Base-by-base conservation (phyloP, 2,797 vertebrate genomes). In the Fistularia tabacaria region DNA sequence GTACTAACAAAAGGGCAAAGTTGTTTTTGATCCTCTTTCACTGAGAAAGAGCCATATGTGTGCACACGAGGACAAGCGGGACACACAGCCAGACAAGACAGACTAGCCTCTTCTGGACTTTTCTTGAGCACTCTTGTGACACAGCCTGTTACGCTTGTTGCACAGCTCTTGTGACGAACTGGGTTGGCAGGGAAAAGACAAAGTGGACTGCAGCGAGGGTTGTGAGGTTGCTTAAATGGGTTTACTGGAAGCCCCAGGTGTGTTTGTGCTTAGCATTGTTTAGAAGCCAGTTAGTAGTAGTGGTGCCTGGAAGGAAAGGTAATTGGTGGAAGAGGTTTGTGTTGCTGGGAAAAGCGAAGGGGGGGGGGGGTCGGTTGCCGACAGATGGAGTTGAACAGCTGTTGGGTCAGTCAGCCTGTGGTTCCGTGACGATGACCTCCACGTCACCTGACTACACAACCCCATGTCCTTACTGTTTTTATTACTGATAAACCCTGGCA, bases 131-230 rank as follows among this genome's bases (percentile, higher is more conserved):
- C 67, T 76, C 57, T 59, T 64, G n/a, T 62, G 64, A 61, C 10
- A 15, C 15, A 41, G 38, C 38, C 39, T 6, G 9, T 40, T 10
- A 40, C 9, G 50, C 39, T 13, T 38, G 40, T 50, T 66, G 59
- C 66, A 11, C 85, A 86, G 85, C 87, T 88, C 85, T 83, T 64
- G 67, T 7, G 65, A 73, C 80, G 77, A 80, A 77, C 83, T 86
- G 85, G 78, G 69, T 65, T 6, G 7, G 56, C 62, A 25, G 1
- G 74, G 74, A 67, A 76, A 64, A 66, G 62, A 44, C 56, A 74
- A 53, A 46, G 51, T 43, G 60, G 59, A 38, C 52, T 60, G 14
- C 10, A 61, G 42, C 13, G 41, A 52, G 44, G 47, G 44, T 46
- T 4, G 7, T 52, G 14, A 14, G 38, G 41, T 49, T 50, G 37